These are phyloP conservation scores for Drosophila takahashii DNA, from an alignment of 1,140 invertebrate species.

Conservation along the genomic window DNA sequence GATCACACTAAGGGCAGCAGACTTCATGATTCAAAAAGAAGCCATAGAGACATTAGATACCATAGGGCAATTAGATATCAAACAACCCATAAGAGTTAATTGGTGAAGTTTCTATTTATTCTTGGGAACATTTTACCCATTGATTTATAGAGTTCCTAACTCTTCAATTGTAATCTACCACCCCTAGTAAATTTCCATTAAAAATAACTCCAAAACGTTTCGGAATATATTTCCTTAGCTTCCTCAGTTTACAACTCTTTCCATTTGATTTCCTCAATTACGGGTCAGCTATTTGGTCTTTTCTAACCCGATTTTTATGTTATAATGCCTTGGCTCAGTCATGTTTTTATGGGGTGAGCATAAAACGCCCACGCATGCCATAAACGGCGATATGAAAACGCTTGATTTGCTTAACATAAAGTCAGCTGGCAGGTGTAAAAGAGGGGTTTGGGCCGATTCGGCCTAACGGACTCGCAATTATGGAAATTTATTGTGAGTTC, in stretches of 20 bases:
- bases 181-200: neutral
- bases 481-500: conserved; percentile 79
- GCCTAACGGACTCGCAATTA: conserved; percentile 74
- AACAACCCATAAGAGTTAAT: no score
- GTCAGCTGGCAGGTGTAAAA: conserved; percentile 20
- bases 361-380: conserved; percentile 62
- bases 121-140: no score
- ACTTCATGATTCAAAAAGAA: no score
- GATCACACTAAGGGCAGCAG: neutral
- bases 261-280: conserved; percentile 24
- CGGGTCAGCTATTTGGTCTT: conserved; percentile 13
- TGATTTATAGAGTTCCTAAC: no score
- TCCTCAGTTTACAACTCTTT: conserved; percentile 9
- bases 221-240: neutral
- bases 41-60: no score
- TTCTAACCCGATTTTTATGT: conserved; percentile 40
- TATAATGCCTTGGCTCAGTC: conserved; percentile 11
- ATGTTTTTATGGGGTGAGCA: conserved; percentile 39
- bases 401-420: conserved; percentile 71
- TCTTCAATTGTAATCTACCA: no score
- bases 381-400: conserved; percentile 59
- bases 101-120: no score
- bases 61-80: no score
- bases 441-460: conserved; percentile 8
- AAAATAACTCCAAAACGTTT: neutral